Conservation (phyloP, 2,888 invertebrate genomes). For the Diarsia brunnea region DNA sequence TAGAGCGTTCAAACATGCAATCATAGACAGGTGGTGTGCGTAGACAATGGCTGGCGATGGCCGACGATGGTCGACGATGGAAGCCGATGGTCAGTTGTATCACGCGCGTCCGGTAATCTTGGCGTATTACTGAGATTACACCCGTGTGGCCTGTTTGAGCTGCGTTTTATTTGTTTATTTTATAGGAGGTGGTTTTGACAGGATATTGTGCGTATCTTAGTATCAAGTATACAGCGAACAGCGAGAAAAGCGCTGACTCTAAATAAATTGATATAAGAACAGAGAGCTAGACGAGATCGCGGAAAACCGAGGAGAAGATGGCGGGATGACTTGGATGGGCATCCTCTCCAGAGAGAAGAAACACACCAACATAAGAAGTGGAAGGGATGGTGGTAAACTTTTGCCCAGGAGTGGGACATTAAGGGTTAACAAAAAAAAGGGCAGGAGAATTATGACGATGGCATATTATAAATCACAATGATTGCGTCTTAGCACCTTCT, state of each 20-base stretch:
- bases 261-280: background rate
- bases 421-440: background rate
- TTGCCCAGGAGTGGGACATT: too few species aligned
- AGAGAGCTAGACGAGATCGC: too few species aligned
- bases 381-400: too few species aligned
- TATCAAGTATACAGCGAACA: background rate
- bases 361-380: too few species aligned
- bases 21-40: constrained; percentile 70
- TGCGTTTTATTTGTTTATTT: constrained; percentile 49
- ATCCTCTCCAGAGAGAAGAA: too few species aligned
- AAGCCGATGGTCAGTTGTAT: constrained; percentile 50
- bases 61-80: constrained; percentile 26
- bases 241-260: background rate
- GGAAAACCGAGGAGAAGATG: too few species aligned
- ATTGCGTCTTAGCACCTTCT: background rate
- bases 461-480: background rate
- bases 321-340: too few species aligned
- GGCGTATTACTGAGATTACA: constrained; percentile 70
- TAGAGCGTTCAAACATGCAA: constrained; percentile 69
- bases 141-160: constrained; percentile 54
- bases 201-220: background rate
- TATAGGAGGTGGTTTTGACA: constrained; percentile 19
- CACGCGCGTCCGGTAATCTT: constrained; percentile 70
- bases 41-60: constrained; percentile 64
- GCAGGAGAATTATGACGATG: background rate